Base-by-base conservation (phyloP, 2,113 vertebrate genomes). In the Lichenostomus cassidix region DNA sequence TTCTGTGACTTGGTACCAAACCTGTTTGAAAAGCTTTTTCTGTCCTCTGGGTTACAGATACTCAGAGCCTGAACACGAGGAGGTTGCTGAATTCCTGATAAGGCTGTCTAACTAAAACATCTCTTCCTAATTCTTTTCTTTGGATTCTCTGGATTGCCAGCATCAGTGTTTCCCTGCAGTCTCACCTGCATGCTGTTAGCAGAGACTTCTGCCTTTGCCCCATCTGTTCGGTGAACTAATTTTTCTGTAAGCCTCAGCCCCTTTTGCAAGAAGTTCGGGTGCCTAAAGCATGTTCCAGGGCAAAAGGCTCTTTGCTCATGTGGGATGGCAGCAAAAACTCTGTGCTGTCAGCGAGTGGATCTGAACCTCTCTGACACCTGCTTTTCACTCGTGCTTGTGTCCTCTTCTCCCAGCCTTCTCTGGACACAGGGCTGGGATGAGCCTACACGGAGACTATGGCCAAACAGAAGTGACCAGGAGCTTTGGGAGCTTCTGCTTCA, bases 11-110 rank as follows among this genome's bases (percentile, higher is more conserved):
- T 86, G n/a, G 21, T 93, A 65, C n/a, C 25, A 82, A 49, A 71
- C 41, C 11, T 60, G 8, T 80, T 33, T 52, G 64, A 74, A 80
- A 74, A 60, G 59, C 8, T 41, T 59, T 74, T 94, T 73, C 35
- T 74, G 9, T 5, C 17, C 6, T 81, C 63, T 46, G 23, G 15
- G 11, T 85, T 83, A 42, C 25, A 31, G 42, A 10, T 11, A 7
- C 7, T 83, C 5, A 3, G 44, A 83, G 35, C 19, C n/a, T 60
- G 55, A 76, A 55, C 49, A n/a, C 0, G 0, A 59, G 29, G 58
- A 64, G n/a, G 33, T 25, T 87, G 35, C 68, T 83, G 44, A 41
- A 68, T 81, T 59, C 37, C 29, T 52, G 69, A 74, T 50, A 14
- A 60, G 31, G 10, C 73, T 78, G 16, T n/a, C 25, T 33, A 84